These are phyloP conservation scores for Stenoptilia bipunctidactyla DNA, from an alignment of 2,888 invertebrate species.

Conservation along the genomic window DNA sequence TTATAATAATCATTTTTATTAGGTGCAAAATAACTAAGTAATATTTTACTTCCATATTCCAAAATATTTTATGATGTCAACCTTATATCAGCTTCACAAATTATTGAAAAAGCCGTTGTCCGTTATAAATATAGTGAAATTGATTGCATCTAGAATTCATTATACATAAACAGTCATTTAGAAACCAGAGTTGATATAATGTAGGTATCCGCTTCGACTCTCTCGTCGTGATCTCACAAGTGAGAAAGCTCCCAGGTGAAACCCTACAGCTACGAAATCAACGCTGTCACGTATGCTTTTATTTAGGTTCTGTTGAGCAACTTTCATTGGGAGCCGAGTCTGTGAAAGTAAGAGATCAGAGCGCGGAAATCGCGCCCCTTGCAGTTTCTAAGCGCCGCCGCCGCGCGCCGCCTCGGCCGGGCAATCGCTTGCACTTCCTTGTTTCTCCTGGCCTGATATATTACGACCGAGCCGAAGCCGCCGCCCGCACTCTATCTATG, in stretches of 20 bases:
- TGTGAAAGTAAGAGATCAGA: background rate
- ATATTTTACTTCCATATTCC: too few species aligned
- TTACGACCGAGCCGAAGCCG: background rate
- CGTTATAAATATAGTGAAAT: too few species aligned
- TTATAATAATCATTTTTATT: too few species aligned
- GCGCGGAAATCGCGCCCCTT: background rate
- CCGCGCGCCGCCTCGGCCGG: too few species aligned
- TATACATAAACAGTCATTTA: background rate
- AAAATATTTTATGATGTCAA: too few species aligned
- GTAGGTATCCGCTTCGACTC: conserved; percentile 21
- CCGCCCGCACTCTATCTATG: too few species aligned
- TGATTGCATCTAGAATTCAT: background rate
- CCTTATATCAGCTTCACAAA: too few species aligned
- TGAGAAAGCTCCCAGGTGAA: conserved; percentile 60
- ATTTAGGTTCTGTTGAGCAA: conserved; percentile 7
- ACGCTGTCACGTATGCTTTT: conserved; percentile 37
- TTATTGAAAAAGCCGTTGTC: too few species aligned
- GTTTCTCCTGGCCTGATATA: background rate
- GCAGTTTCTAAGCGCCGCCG: background rate
- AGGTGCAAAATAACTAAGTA: too few species aligned
- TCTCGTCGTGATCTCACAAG: conserved; percentile 23
- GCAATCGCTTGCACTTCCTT: background rate
- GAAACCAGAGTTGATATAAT: background rate
- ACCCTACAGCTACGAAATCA: conserved; percentile 33
- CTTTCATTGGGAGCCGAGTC: background rate